phyloP scores from a whole-genome alignment of 1,140 invertebrate genomes.

The Musca vetustissima region DNA sequence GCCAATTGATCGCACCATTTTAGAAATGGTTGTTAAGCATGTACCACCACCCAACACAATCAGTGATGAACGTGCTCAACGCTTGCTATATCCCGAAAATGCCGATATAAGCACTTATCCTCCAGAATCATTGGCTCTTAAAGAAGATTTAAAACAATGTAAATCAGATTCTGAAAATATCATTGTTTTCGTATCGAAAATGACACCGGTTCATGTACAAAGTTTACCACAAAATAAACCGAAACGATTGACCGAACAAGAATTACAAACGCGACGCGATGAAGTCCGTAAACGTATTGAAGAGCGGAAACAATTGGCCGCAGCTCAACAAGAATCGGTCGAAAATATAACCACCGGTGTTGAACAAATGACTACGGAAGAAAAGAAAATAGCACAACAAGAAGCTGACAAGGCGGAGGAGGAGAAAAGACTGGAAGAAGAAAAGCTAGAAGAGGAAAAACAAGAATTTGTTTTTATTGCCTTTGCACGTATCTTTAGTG shows the following conservation, averaged over 20 bases:
- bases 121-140: constrained; percentile 70
- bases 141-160: constrained; percentile 76
- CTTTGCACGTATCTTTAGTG: constrained; percentile 93
- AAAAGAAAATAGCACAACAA: constrained; percentile 26
- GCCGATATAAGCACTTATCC: constrained; percentile 71
- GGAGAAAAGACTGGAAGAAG: constrained; percentile 43
- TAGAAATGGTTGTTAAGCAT: constrained; percentile 78
- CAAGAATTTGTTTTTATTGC: constrained; percentile 76
- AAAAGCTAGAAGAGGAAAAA: constrained; percentile 10
- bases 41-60: constrained; percentile 81
- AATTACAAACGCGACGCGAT: constrained; percentile 72
- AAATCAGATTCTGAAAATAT: constrained; percentile 68
- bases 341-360: constrained; percentile 57
- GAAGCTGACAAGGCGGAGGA: constrained; percentile 32
- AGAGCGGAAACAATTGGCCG: constrained; percentile 56
- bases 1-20: constrained; percentile 76
- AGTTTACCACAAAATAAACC: constrained; percentile 72
- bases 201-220: constrained; percentile 64
- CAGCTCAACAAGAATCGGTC: constrained; percentile 57
- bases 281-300: constrained; percentile 67
- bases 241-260: constrained; percentile 73
- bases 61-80: constrained; percentile 72
- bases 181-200: constrained; percentile 91
- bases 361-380: constrained; percentile 49
- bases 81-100: constrained; percentile 72